A percentile compares a stretch with the other conserved stretches of the same genome.
Evolutionary conservation across 2,888 invertebrate species (phyloP).

Genomic region (Aspidiotus destructor): DNA sequence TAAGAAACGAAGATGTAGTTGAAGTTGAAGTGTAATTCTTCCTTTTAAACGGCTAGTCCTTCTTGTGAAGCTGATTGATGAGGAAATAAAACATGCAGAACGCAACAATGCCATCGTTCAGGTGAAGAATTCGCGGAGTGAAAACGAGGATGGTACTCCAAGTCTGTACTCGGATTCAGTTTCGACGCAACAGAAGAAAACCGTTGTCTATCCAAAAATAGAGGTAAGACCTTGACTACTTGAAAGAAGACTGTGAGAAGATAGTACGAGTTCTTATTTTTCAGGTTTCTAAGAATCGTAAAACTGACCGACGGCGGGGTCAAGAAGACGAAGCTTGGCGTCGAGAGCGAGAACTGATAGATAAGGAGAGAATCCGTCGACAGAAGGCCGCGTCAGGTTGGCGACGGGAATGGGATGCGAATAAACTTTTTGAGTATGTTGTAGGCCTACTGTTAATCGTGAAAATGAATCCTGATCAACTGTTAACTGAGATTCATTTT

Average conservation of each 20-base stretch:
- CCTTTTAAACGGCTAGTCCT: neutral
- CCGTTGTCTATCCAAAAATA: neutral
- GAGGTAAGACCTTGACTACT: neutral
- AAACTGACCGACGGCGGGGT: neutral
- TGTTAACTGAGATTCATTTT: no score
- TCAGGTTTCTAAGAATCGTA: neutral
- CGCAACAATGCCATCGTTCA: conserved; percentile 15
- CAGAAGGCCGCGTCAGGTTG: conserved; percentile 25
- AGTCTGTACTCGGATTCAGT: conserved; percentile 15
- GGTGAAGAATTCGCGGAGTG: neutral
- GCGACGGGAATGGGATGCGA: conserved; percentile 26
- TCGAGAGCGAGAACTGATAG: conserved; percentile 15
- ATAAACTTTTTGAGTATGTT: conserved; percentile 17
- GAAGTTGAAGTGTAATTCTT: neutral
- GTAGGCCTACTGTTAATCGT: no score
- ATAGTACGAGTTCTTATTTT: no score
- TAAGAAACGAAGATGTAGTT: neutral
- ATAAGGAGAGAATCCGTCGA: conserved; percentile 17
- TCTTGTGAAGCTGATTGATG: conserved; percentile 13
- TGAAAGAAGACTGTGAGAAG: no score
- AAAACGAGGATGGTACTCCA: neutral
- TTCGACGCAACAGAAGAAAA: neutral
- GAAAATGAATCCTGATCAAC: no score
- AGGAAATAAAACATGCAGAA: conserved; percentile 16
- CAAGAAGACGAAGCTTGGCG: conserved; percentile 13